phyloP scores from a whole-genome alignment of 1,140 invertebrate genomes.

The Heliothis virescens region DNA sequence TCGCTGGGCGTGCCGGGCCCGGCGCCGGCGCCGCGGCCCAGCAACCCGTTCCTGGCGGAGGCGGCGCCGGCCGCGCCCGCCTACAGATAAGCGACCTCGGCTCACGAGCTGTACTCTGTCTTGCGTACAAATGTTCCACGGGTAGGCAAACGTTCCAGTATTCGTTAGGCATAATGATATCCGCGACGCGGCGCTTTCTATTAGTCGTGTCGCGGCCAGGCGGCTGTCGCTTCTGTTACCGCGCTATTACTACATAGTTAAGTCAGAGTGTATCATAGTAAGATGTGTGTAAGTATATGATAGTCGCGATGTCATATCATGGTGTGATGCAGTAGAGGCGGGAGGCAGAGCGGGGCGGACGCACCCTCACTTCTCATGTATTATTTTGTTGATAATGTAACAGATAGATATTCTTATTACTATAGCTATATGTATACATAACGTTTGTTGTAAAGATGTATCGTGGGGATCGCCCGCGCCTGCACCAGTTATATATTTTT shows the following conservation, averaged over 20 bases:
- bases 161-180: conserved; percentile 14
- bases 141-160: not conserved
- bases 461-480: conserved; percentile 53
- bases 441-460: conserved; percentile 64
- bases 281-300: conserved; percentile 19
- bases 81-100: conserved; percentile 68
- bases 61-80: conserved; percentile 53
- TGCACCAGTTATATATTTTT: conserved; percentile 82
- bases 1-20: conserved; percentile 75
- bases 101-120: conserved; percentile 16
- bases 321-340: conserved; percentile 66
- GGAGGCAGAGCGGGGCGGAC: conserved; percentile 50
- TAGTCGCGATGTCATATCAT: conserved; percentile 78
- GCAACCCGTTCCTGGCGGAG: conserved; percentile 74
- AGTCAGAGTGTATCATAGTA: conserved; percentile 21
- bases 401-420: conserved; percentile 62
- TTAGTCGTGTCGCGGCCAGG: not conserved
- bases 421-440: conserved; percentile 54
- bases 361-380: conserved; percentile 42
- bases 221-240: not conserved
- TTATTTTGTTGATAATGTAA: conserved; percentile 64
- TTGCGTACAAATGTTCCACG: conserved; percentile 19
- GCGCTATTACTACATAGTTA: conserved; percentile 1
- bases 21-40: conserved; percentile 59
- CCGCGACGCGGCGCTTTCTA: too few species aligned